These are phyloP conservation scores for Caenorhabditis sp. DNA, from an alignment of 2,888 invertebrate species.

Conservation along the genomic window DNA sequence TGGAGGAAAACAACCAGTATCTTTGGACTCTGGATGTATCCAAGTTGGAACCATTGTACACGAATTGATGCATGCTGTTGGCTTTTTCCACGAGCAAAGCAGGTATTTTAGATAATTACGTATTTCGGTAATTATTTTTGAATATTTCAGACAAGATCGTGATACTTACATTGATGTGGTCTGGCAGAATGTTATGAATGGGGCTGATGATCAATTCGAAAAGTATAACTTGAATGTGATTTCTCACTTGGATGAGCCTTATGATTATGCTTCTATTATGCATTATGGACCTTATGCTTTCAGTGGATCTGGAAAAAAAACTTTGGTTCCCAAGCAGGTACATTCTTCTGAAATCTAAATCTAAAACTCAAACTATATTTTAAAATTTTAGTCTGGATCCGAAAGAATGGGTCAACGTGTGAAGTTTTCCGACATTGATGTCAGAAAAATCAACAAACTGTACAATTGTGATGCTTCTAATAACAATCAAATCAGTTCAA, in stretches of 20 bases:
- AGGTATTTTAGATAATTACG: too few relatives aligned
- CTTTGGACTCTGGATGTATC: slow-evolving; percentile 69
- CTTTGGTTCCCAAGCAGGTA: slow-evolving; percentile 69
- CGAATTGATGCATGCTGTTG: slow-evolving; percentile 70
- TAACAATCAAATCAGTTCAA: slow-evolving; percentile 37
- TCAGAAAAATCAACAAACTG: slow-evolving; percentile 72
- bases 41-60: slow-evolving; percentile 62
- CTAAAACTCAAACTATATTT: neutral
- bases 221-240: slow-evolving; percentile 67
- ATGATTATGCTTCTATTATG: slow-evolving; percentile 68
- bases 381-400: slow-evolving; percentile 58
- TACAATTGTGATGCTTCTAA: slow-evolving; percentile 70
- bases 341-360: neutral
- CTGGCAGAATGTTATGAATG: slow-evolving; percentile 71
- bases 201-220: slow-evolving; percentile 71
- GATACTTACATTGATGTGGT: slow-evolving; percentile 72
- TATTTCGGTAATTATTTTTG: too few relatives aligned
- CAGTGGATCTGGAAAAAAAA: slow-evolving; percentile 62
- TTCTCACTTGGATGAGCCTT: slow-evolving; percentile 61
- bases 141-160: slow-evolving; percentile 71
- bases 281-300: slow-evolving; percentile 71
- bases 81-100: slow-evolving; percentile 70
- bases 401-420: slow-evolving; percentile 72
- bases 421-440: slow-evolving; percentile 72
- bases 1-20: slow-evolving; percentile 62